These are phyloP conservation scores for Synergus itoensis DNA, from an alignment of 2,888 invertebrate genomes.

Conservation along the genomic window DNA sequence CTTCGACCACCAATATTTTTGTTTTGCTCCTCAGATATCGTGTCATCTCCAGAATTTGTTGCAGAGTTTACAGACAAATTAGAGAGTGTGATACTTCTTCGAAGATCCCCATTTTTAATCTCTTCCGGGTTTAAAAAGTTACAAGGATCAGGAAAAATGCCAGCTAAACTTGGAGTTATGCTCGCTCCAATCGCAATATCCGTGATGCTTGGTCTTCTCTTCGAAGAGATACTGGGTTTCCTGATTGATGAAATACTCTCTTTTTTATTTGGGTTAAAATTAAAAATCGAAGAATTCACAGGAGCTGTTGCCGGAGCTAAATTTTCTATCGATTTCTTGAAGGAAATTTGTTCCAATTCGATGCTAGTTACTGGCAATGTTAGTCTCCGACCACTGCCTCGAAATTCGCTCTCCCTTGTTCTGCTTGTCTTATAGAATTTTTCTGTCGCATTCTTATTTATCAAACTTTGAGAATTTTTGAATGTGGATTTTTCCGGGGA, in stretches of 20 bases:
- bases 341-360: background rate
- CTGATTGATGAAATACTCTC: conserved; percentile 54
- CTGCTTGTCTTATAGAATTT: background rate
- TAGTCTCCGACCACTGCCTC: conserved; percentile 46
- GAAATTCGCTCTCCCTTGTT: background rate
- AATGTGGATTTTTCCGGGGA: background rate
- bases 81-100: conserved; percentile 71
- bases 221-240: conserved; percentile 61
- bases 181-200: conserved; percentile 72
- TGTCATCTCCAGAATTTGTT: conserved; percentile 75
- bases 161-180: conserved; percentile 69
- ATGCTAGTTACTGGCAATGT: conserved; percentile 53
- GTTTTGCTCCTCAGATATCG: conserved; percentile 62
- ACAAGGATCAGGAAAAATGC: conserved; percentile 65
- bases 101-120: conserved; percentile 45
- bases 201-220: conserved; percentile 74
- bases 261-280: background rate
- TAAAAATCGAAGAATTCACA: conserved; percentile 1
- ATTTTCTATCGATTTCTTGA: background rate
- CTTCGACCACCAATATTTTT: conserved; percentile 63
- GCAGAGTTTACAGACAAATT: conserved; percentile 63
- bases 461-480: background rate
- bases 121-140: conserved; percentile 50
- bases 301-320: conserved; percentile 3
- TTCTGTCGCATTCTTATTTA: background rate